A percentile compares a stretch with the other conserved stretches of the same genome.
These are phyloP conservation scores for Numenius arquata DNA, from an alignment of 2,113 vertebrate genomes.

Conservation along the genomic window DNA sequence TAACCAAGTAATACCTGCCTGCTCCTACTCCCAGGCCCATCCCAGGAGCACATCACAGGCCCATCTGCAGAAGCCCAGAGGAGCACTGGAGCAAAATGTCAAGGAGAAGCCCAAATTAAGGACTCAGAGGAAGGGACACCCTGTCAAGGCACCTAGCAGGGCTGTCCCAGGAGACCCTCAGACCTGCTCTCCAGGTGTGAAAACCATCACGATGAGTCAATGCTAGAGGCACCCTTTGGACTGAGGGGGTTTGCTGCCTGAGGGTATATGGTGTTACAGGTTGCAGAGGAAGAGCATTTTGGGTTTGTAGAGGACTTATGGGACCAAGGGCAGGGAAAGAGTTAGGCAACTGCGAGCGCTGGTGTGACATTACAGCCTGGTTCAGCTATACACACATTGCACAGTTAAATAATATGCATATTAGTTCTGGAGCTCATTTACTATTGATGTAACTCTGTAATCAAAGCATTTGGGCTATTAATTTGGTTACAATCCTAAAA, in stretches of 20 bases:
- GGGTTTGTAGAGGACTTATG: neutral
- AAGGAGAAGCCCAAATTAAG: neutral
- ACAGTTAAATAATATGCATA: neutral
- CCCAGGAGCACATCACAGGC: neutral
- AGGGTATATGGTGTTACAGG: too few relatives aligned
- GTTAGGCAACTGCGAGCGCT: neutral
- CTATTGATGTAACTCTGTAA: neutral
- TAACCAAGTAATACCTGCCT: neutral
- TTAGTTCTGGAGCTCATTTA: neutral
- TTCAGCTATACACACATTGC: neutral
- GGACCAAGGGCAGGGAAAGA: neutral
- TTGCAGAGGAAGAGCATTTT: neutral
- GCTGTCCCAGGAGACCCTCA: neutral
- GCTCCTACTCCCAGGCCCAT: neutral
- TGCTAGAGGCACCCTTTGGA: neutral
- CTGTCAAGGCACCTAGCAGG: neutral
- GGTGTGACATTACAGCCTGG: neutral
- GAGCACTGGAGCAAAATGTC: neutral
- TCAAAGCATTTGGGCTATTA: neutral
- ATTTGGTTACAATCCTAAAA: neutral
- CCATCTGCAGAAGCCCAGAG: neutral
- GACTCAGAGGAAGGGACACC: neutral
- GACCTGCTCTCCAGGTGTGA: neutral
- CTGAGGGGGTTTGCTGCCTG: neutral
- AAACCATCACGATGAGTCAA: neutral